Conservation (phyloP, 2,113 vertebrate species). For the Hemiprocne comata region DNA sequence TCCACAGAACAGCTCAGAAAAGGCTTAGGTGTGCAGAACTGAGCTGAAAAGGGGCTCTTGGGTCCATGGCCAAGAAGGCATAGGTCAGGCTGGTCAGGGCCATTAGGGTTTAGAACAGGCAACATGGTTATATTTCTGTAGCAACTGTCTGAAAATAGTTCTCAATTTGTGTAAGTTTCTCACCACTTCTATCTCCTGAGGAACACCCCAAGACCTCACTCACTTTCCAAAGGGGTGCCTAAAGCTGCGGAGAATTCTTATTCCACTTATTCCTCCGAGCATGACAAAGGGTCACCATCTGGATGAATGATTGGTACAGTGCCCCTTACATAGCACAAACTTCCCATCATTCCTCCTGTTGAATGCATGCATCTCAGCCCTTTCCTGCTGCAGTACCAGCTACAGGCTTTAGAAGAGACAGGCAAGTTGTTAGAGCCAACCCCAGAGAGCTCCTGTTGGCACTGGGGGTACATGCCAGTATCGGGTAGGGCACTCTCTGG, state of each 20-base stretch:
- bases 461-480: accelerated
- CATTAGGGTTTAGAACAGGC: background rate
- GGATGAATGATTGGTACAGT: background rate
- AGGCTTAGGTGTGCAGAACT: background rate
- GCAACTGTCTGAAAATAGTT: background rate
- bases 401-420: background rate
- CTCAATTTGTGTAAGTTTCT: background rate
- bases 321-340: background rate
- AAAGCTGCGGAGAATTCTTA: background rate
- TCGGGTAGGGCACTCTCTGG: background rate
- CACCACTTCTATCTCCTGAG: background rate
- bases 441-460: background rate
- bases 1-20: background rate
- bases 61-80: background rate
- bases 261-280: background rate
- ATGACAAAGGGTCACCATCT: background rate
- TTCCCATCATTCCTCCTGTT: background rate
- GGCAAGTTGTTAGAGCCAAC: background rate
- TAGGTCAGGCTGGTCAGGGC: background rate
- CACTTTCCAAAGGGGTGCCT: background rate
- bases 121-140: background rate
- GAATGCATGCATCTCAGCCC: background rate
- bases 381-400: background rate
- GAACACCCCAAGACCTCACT: background rate
- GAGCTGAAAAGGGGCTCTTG: background rate